Conservation (phyloP, 2,113 vertebrate species). For the Atractosteus spatula region DNA sequence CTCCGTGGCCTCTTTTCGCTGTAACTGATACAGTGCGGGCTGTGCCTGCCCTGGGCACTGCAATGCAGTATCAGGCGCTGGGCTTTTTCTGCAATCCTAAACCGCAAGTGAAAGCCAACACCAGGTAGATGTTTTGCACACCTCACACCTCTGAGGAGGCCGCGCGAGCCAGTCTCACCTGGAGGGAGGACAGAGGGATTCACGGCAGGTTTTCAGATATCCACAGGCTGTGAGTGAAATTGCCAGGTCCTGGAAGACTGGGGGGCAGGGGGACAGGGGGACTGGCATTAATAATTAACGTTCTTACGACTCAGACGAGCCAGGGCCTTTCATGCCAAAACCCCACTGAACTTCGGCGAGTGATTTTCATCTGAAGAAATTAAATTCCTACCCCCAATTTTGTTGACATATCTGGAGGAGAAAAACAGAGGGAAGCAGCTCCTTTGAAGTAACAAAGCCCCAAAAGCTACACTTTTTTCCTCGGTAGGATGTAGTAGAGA, state of each 20-base stretch:
- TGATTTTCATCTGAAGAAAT: constrained; percentile 40
- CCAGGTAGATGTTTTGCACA: constrained; percentile 15
- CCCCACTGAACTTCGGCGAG: constrained; percentile 29
- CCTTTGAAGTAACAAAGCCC: constrained; percentile 36
- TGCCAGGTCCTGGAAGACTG: too few species aligned
- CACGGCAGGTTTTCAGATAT: too few species aligned
- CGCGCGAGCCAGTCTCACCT: neutral
- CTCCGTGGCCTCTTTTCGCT: constrained; percentile 28
- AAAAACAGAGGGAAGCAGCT: constrained; percentile 39
- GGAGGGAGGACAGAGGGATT: too few species aligned
- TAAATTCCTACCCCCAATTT: constrained; percentile 37
- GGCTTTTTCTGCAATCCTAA: constrained; percentile 26
- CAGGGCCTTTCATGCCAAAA: constrained; percentile 35
- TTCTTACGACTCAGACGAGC: too few species aligned
- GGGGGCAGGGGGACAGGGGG: too few species aligned
- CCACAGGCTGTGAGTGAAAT: too few species aligned
- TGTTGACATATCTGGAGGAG: constrained; percentile 60
- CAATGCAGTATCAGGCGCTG: constrained; percentile 34
- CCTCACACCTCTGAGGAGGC: neutral
- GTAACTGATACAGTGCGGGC: constrained; percentile 25
- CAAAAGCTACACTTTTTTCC: constrained; percentile 50
- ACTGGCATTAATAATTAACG: too few species aligned
- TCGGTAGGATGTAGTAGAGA: constrained; percentile 49
- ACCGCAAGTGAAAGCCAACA: constrained; percentile 46
- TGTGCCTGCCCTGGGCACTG: constrained; percentile 33